Evolutionary conservation across 2,888 invertebrate genomes (phyloP), one percentile per base, ranked within the genome.

Genomic region (Cryptops parisi): DNA sequence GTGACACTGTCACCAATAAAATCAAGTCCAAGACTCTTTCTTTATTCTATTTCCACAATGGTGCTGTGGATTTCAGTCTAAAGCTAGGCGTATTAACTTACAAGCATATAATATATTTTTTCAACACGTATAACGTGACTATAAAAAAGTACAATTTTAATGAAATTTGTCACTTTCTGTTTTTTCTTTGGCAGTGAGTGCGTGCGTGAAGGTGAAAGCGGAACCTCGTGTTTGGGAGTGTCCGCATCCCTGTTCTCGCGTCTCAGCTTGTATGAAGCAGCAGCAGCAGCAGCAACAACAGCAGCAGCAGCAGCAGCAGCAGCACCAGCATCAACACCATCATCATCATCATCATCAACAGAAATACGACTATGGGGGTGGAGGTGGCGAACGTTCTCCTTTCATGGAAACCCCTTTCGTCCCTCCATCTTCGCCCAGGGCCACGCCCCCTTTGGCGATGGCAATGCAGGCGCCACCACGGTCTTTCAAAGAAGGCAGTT

Each of bases 151-250:
- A n/a, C n/a, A n/a, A n/a, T n/a, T n/a, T n/a, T n/a, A n/a, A n/a
- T n/a, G n/a, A n/a, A n/a, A n/a, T 33, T 9, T 33, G 6, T 33
- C 33, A 33, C 33, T 6, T 33, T 9, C 19, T 47, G 3, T 48
- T 48, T 27, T 17, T 38, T 38, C 22, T 9, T 33, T 47, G 12
- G 5, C 3, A 48, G 48, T 41, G 43, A 41, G 48, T 21, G 48
- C 48, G 2, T 48, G 48, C 38, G 33, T 48, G 27, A 48, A 25
- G 25, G 48, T 48, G 17, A 48, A 48, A 21, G 21, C 48, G 21
- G 48, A 48, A 21, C 38, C 48, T 3, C 27, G 48, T 2, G 48
- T 12, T 15, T 48, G 48, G 48, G 48, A 41, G 19, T 41, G 43
- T 21, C 43, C 38, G n/a, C 48, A 48, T 21, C 48, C 48, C 5